Conservation (phyloP, 2,888 invertebrate genomes). For the Tetropium fuscum region DNA sequence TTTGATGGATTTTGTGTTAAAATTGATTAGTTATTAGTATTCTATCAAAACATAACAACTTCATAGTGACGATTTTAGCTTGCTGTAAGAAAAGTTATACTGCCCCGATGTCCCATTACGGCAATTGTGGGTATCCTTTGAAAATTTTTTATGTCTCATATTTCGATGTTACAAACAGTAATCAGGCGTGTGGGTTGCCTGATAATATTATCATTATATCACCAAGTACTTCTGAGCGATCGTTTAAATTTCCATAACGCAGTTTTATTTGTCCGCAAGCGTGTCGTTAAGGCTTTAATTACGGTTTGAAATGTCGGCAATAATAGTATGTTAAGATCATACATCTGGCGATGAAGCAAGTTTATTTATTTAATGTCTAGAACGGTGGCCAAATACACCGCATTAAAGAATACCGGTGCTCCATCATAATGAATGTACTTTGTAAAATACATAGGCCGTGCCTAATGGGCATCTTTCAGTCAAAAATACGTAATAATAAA, state of each 20-base stretch:
- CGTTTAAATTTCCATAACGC: slow-evolving; percentile 36
- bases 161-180: too few species aligned
- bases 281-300: slow-evolving; percentile 42
- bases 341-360: slow-evolving; percentile 41
- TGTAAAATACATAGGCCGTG: slow-evolving; percentile 43
- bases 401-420: slow-evolving; percentile 44
- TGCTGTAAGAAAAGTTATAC: too few species aligned
- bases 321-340: slow-evolving; percentile 37
- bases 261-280: slow-evolving; percentile 40
- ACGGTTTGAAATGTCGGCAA: slow-evolving; percentile 35
- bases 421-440: slow-evolving; percentile 46
- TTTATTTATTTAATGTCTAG: slow-evolving; percentile 45
- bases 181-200: too few species aligned
- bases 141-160: too few species aligned
- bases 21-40: too few species aligned
- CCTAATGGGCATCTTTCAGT: slow-evolving; percentile 40
- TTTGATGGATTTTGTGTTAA: too few species aligned
- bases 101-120: too few species aligned
- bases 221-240: too few species aligned
- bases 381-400: slow-evolving; percentile 40
- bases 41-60: too few species aligned
- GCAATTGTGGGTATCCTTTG: too few species aligned
- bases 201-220: too few species aligned
- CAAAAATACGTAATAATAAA: slow-evolving; percentile 30
- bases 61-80: too few species aligned